These are phyloP conservation scores for Zaprionus capensis DNA, from an alignment of 1,140 invertebrate genomes.

Conservation along the genomic window DNA sequence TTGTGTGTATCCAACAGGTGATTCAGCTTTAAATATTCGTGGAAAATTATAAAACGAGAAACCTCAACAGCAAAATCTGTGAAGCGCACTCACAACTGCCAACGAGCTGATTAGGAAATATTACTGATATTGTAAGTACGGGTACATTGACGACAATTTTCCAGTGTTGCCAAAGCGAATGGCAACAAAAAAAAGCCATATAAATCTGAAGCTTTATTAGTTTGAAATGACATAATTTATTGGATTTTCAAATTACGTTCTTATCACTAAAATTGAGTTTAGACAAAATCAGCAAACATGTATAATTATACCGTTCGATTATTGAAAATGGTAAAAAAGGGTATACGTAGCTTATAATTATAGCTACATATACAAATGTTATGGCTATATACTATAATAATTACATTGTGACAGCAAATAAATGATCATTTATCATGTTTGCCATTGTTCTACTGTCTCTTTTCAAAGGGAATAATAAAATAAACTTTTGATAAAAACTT, in stretches of 20 bases:
- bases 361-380: too few species aligned
- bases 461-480: too few species aligned
- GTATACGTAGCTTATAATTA: too few species aligned
- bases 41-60: conserved; percentile 14
- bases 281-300: neutral
- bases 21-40: conserved; percentile 23
- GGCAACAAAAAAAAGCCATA: neutral
- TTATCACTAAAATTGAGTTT: neutral
- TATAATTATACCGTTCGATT: too few species aligned
- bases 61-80: conserved; percentile 12
- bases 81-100: neutral
- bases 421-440: too few species aligned
- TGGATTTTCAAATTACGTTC: neutral
- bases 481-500: too few species aligned
- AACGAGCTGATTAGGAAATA: conserved; percentile 5
- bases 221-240: neutral
- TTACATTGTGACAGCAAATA: too few species aligned
- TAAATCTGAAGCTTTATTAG: neutral
- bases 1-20: conserved; percentile 21
- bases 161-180: neutral
- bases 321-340: too few species aligned
- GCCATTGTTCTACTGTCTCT: too few species aligned
- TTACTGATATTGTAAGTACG: conserved; percentile 7
- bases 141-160: conserved; percentile 4
- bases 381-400: too few species aligned